These are phyloP conservation scores for Oreonectes daqikongensis DNA, from an alignment of 2,797 vertebrate genomes.

Conservation along the genomic window DNA sequence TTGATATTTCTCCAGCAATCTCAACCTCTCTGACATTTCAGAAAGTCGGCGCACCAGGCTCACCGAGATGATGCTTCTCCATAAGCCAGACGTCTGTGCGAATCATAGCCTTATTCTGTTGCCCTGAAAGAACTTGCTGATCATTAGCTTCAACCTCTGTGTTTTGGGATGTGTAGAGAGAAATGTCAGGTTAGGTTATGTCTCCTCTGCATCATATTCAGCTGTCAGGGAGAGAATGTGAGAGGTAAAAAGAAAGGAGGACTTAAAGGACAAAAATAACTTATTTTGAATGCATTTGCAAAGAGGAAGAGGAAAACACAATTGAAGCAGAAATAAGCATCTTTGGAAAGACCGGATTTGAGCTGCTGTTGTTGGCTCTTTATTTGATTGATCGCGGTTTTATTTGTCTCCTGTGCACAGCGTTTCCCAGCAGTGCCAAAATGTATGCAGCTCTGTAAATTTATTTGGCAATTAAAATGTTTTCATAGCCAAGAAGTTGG, in stretches of 20 bases:
- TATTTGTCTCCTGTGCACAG: slow-evolving; percentile 1
- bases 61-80: slow-evolving; percentile 63
- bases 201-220: slow-evolving; percentile 51
- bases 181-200: slow-evolving; percentile 62
- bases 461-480: slow-evolving; percentile 3
- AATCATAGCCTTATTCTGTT: slow-evolving; percentile 56
- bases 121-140: slow-evolving; percentile 42
- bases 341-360: slow-evolving; percentile 33
- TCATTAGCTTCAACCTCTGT: slow-evolving; percentile 45
- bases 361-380: background rate
- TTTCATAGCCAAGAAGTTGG: background rate
- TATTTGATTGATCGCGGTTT: background rate
- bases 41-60: slow-evolving; percentile 58
- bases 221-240: slow-evolving; percentile 57
- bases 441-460: slow-evolving; percentile 4
- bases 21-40: slow-evolving; percentile 40
- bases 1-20: slow-evolving; percentile 58
- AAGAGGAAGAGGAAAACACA: slow-evolving; percentile 40
- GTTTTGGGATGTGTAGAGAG: slow-evolving; percentile 56
- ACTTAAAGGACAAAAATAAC: slow-evolving; percentile 41
- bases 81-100: slow-evolving; percentile 67
- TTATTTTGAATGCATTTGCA: slow-evolving; percentile 17
- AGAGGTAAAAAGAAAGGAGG: slow-evolving; percentile 46
- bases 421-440: slow-evolving; percentile 14
- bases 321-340: slow-evolving; percentile 39